phyloP scores from a whole-genome alignment of 2,888 invertebrate genomes.

The Lingula anatina region DNA sequence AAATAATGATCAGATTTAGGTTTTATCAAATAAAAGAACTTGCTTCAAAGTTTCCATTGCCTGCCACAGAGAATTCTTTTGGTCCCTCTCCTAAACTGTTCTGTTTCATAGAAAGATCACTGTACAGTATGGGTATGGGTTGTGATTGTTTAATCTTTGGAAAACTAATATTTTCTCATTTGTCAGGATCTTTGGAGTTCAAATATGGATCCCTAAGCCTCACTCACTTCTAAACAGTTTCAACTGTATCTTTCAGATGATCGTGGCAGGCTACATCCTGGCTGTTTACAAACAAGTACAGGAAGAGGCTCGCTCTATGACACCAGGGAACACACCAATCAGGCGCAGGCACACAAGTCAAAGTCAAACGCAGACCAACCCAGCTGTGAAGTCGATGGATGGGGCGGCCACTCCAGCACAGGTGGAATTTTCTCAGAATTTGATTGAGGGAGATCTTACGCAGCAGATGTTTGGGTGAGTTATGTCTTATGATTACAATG shows the following conservation, averaged over 20 bases:
- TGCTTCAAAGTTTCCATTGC: no score
- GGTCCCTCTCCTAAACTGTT: no score
- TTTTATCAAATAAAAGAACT: no score
- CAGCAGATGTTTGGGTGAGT: slow-evolving; percentile 75
- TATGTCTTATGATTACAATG: not conserved
- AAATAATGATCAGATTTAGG: no score
- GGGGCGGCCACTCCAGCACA: slow-evolving; percentile 50
- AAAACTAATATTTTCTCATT: not conserved
- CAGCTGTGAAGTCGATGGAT: no score
- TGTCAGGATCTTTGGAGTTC: slow-evolving; percentile 2
- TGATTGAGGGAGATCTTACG: slow-evolving; percentile 69
- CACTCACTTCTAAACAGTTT: no score
- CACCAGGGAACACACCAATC: slow-evolving; percentile 53
- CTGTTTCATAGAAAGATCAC: no score
- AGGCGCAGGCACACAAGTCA: slow-evolving; percentile 30
- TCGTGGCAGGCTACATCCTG: slow-evolving; percentile 75
- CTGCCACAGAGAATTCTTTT: no score
- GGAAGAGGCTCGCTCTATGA: slow-evolving; percentile 51
- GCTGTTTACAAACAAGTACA: slow-evolving; percentile 66
- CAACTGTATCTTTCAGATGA: slow-evolving; percentile 51
- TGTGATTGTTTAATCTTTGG: no score
- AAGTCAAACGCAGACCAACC: no score
- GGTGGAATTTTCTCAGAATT: slow-evolving; percentile 60
- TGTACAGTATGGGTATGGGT: no score
- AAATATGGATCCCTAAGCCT: no score